A percentile compares a stretch with the other conserved stretches of the same genome.
These are phyloP conservation scores for Ictalurus punctatus DNA, from an alignment of 2,113 vertebrate genomes.

Conservation along the genomic window DNA sequence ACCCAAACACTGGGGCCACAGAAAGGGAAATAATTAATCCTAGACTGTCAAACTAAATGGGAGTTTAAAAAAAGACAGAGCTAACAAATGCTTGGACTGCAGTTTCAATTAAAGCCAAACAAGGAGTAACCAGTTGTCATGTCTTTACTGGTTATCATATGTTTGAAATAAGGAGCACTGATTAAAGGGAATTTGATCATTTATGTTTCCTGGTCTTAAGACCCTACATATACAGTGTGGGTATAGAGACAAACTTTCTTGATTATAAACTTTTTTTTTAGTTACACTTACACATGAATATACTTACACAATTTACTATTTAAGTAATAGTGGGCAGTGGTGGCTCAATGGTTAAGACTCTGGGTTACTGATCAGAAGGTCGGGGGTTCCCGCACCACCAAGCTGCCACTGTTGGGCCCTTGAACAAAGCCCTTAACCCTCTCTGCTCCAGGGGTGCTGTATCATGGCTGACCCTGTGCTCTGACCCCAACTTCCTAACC, in stretches of 20 bases:
- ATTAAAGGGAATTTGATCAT: neutral
- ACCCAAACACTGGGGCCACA: neutral
- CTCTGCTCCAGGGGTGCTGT: too few species aligned
- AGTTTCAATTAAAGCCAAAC: slow-evolving; percentile 39
- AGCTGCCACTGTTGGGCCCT: too few species aligned
- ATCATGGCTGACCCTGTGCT: too few species aligned
- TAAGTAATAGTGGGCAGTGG: neutral
- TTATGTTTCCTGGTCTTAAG: neutral
- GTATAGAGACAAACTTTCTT: neutral
- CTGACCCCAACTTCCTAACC: too few species aligned
- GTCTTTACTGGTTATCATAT: neutral
- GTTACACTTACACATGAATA: neutral
- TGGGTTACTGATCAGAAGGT: too few species aligned
- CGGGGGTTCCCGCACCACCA: too few species aligned
- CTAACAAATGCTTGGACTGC: slow-evolving; percentile 18
- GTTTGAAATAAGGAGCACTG: neutral
- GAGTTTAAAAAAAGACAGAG: slow-evolving; percentile 11
- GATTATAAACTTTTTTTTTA: neutral
- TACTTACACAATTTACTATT: neutral
- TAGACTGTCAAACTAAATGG: slow-evolving; percentile 33
- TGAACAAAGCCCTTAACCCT: too few species aligned
- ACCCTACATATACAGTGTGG: neutral
- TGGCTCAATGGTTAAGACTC: too few species aligned
- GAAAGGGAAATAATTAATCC: slow-evolving; percentile 44
- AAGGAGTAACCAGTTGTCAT: slow-evolving; percentile 13